phyloP scores from a whole-genome alignment of 2,113 vertebrate genomes.

The Irena cyanogastra region DNA sequence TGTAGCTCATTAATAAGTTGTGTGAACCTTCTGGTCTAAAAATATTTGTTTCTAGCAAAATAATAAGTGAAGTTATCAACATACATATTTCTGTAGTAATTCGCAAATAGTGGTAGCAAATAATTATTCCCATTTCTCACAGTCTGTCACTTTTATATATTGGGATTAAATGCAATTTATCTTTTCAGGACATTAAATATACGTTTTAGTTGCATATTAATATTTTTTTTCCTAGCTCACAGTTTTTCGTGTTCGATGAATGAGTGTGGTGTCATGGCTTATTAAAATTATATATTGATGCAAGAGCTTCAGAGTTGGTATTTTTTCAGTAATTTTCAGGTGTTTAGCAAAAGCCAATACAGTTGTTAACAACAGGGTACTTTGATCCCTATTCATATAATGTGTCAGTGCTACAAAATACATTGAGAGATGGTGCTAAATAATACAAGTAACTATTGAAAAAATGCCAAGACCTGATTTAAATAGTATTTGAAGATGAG shows the following conservation, averaged over 20 bases:
- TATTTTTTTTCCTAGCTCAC: not conserved
- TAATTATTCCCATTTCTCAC: constrained; percentile 50
- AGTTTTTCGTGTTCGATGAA: not conserved
- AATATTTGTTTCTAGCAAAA: not conserved
- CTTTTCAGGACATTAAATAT: constrained; percentile 10
- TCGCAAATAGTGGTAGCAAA: not conserved
- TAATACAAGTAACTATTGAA: not conserved
- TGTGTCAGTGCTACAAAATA: not conserved
- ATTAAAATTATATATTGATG: not conserved
- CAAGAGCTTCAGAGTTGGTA: not conserved
- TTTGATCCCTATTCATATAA: not conserved
- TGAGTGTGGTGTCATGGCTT: not conserved
- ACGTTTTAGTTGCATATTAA: not conserved
- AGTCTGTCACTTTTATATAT: constrained; percentile 21
- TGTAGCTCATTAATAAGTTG: constrained; percentile 35
- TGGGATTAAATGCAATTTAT: not conserved
- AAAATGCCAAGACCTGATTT: not conserved
- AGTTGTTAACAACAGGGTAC: not conserved
- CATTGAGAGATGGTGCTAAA: not conserved
- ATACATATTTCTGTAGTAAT: not conserved
- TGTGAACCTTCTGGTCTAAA: not conserved
- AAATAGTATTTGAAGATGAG: not conserved
- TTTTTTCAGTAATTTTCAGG: not conserved
- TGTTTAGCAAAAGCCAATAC: not conserved
- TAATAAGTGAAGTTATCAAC: constrained; percentile 7